Conservation (phyloP, 2,888 invertebrate species). For the Orthosia gothica region DNA sequence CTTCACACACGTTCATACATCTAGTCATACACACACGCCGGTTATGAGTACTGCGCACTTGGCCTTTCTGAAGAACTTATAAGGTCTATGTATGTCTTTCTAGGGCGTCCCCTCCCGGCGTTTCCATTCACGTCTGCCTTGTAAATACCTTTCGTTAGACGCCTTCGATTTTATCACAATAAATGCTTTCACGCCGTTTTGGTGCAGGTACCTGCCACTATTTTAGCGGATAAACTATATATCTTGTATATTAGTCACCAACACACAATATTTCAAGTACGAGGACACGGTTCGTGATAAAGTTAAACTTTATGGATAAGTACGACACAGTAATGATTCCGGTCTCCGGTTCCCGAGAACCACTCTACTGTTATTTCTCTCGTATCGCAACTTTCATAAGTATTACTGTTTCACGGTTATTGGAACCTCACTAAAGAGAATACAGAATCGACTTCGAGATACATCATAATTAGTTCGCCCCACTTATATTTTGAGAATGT, state of each 20-base stretch:
- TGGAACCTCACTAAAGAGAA: constrained; percentile 43
- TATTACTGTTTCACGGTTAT: constrained; percentile 22
- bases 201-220: neutral
- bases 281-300: constrained; percentile 18
- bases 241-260: constrained; percentile 29
- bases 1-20: no score
- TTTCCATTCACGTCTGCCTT: no score
- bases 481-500: constrained; percentile 66
- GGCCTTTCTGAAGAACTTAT: no score
- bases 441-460: constrained; percentile 58
- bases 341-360: neutral
- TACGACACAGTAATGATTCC: constrained; percentile 29
- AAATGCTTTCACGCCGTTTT: no score
- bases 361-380: constrained; percentile 6
- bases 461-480: constrained; percentile 64
- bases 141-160: no score
- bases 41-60: no score
- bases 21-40: no score
- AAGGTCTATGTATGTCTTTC: no score
- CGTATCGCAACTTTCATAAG: constrained; percentile 9
- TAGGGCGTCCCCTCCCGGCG: no score
- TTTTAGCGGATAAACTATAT: constrained; percentile 14
- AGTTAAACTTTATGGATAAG: constrained; percentile 26
- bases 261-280: constrained; percentile 10
- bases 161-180: no score